Conservation (phyloP, 2,113 vertebrate species). For the Montifringilla adamsi region DNA sequence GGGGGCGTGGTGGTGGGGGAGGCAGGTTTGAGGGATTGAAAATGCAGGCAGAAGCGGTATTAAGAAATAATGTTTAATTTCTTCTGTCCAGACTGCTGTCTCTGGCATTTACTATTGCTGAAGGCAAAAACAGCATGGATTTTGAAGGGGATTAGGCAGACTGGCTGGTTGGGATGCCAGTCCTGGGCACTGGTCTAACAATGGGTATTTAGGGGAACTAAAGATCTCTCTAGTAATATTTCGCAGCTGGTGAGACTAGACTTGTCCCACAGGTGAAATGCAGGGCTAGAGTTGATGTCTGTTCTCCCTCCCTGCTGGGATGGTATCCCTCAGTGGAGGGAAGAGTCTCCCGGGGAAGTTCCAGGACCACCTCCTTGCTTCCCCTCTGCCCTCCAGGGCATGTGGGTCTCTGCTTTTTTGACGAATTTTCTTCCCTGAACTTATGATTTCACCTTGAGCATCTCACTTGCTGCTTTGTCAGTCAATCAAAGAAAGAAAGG, state of each 20-base stretch:
- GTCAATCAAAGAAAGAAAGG: background rate
- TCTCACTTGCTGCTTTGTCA: background rate
- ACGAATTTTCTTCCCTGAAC: background rate
- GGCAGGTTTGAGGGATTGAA: background rate
- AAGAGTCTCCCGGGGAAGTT: background rate
- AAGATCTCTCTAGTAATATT: background rate
- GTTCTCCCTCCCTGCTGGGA: background rate
- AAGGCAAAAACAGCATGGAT: slow-evolving; percentile 34
- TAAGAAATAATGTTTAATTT: slow-evolving; percentile 42
- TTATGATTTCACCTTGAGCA: background rate
- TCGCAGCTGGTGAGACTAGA: background rate
- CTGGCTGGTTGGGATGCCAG: slow-evolving; percentile 48
- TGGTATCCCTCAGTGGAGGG: fast-evolving
- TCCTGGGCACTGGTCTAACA: slow-evolving; percentile 3
- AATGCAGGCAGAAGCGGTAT: background rate
- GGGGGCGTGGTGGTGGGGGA: fast-evolving
- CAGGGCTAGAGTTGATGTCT: background rate
- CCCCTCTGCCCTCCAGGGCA: background rate
- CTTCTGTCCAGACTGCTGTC: slow-evolving; percentile 42
- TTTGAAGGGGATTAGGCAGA: slow-evolving; percentile 50
- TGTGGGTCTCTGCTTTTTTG: background rate
- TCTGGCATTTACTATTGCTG: slow-evolving; percentile 40
- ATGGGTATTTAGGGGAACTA: background rate
- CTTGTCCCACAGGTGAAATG: background rate
- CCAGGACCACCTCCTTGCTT: background rate